Percentiles rank a stretch among this genome's conserved stretches.
Conservation (phyloP, 2,888 invertebrate species). For the Trissoscelio sp. region DNA sequence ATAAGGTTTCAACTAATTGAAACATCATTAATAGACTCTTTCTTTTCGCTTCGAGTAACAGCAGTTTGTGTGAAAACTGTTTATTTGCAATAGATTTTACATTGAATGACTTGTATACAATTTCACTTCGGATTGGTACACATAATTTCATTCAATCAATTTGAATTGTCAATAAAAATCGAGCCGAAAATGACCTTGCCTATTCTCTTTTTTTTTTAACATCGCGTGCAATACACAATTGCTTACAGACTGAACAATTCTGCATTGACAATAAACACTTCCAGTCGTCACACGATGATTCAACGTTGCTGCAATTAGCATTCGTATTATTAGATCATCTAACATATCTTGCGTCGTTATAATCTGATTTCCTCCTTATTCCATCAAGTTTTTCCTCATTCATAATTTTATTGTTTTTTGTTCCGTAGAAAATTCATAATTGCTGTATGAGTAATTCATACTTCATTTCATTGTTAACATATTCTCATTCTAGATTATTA, state of each 20-base stretch:
- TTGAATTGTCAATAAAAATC: not conserved
- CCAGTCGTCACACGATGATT: constrained; percentile 28
- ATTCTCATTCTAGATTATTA: no score
- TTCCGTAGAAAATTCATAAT: not conserved
- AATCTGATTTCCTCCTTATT: constrained; percentile 11
- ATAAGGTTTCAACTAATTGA: constrained; percentile 22
- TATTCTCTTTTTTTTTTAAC: constrained; percentile 2
- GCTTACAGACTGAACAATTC: constrained; percentile 16
- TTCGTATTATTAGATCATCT: constrained; percentile 40
- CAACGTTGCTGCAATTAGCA: constrained; percentile 40
- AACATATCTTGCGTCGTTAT: constrained; percentile 11
- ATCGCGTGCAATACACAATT: constrained; percentile 2
- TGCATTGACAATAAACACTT: constrained; percentile 32
- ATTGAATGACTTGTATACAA: constrained; percentile 3
- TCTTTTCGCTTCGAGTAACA: constrained; percentile 38
- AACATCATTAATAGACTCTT: constrained; percentile 24
- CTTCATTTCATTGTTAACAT: no score
- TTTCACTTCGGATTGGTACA: constrained; percentile 9
- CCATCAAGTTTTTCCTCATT: not conserved
- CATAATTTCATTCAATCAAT: not conserved
- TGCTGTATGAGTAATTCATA: not conserved
- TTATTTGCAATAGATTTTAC: constrained; percentile 29
- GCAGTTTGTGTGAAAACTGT: constrained; percentile 41
- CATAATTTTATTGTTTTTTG: not conserved
- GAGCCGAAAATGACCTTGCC: not conserved